These are phyloP conservation scores for Laothoe populi DNA, from an alignment of 2,888 invertebrate species.

Conservation along the genomic window DNA sequence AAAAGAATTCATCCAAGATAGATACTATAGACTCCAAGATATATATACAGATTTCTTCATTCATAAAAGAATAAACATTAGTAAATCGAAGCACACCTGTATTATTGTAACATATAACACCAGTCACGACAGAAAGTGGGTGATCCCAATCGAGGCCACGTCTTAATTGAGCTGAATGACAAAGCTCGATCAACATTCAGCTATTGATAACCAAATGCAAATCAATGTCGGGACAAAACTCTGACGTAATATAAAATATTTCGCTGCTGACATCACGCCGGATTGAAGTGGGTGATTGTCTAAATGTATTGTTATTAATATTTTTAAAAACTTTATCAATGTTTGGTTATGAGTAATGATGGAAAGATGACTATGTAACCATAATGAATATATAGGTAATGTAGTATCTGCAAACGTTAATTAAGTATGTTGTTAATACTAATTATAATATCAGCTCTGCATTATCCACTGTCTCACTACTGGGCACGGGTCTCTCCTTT, in stretches of 20 bases:
- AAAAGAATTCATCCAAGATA: too few relatives aligned
- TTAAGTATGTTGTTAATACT: too few relatives aligned
- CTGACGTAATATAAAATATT: conserved; percentile 19
- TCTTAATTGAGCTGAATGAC: conserved; percentile 14
- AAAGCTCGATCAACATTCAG: conserved; percentile 4
- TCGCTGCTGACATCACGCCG: not conserved
- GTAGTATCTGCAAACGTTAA: too few relatives aligned
- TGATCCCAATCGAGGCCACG: conserved; percentile 16
- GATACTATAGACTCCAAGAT: too few relatives aligned
- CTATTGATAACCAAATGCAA: conserved; percentile 11
- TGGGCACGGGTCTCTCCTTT: too few relatives aligned
- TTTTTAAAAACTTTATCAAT: not conserved
- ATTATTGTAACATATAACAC: not conserved
- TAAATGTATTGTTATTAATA: conserved; percentile 7
- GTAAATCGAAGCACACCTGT: not conserved
- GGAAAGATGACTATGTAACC: too few relatives aligned
- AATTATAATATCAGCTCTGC: too few relatives aligned
- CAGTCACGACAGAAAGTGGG: conserved; percentile 14
- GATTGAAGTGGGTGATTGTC: not conserved
- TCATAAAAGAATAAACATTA: not conserved
- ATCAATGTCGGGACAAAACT: conserved; percentile 2
- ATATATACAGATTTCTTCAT: not conserved
- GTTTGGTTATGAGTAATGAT: too few relatives aligned
- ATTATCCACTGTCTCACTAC: too few relatives aligned
- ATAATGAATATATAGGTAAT: too few relatives aligned